Evolutionary conservation across 2,797 vertebrate genomes (phyloP).

Genomic region (Enteromius radiatus): DNA sequence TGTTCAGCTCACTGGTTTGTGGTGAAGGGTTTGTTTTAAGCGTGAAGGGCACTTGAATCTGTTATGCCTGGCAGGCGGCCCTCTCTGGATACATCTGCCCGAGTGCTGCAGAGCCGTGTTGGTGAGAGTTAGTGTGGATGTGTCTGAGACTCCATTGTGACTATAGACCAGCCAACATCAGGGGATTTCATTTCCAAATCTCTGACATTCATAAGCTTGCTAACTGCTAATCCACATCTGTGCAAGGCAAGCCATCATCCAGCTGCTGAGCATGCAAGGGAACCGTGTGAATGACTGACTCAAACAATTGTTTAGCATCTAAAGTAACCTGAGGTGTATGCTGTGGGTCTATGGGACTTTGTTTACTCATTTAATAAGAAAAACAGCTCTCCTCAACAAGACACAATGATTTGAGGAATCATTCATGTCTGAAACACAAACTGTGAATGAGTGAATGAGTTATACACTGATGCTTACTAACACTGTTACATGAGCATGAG

Average conservation of each 20-base stretch:
- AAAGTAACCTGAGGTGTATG: background rate
- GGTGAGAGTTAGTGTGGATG: slow-evolving; percentile 15
- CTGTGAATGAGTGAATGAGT: background rate
- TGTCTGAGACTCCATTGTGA: slow-evolving; percentile 1
- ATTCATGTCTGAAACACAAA: background rate
- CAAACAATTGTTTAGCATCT: background rate
- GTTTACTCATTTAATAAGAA: no score
- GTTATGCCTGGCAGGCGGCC: slow-evolving; percentile 54
- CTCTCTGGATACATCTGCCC: slow-evolving; percentile 37
- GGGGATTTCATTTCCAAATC: slow-evolving; percentile 23
- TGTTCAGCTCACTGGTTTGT: slow-evolving; percentile 37
- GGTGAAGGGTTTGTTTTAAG: slow-evolving; percentile 57
- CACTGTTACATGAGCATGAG: background rate
- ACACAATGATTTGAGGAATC: background rate
- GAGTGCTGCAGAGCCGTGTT: no score
- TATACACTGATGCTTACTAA: background rate
- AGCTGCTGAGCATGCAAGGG: background rate
- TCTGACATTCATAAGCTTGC: slow-evolving; percentile 28
- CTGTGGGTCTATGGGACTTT: background rate
- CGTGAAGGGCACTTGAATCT: slow-evolving; percentile 59
- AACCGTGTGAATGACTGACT: background rate
- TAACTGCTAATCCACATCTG: slow-evolving; percentile 24
- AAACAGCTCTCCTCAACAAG: no score
- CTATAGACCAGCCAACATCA: background rate
- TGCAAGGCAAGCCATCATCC: background rate